Evolutionary conservation across 2,113 vertebrate species (phyloP).

Genomic region (Barbus barbus): DNA sequence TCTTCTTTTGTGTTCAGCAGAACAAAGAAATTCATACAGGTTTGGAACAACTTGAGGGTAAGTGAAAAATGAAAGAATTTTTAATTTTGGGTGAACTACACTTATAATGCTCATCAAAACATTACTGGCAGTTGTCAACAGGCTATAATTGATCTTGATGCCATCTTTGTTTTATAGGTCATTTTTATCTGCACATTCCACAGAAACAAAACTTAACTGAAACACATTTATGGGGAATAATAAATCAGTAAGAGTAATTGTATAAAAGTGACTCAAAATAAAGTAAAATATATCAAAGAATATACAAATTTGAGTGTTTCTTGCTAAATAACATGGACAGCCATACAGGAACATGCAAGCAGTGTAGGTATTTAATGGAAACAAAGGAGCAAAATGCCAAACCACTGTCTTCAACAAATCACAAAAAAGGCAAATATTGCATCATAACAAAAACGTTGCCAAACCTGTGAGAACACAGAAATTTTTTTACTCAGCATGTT

Average conservation of each 20-base stretch:
- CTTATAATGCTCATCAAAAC: not conserved
- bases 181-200: not conserved
- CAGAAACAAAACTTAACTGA: not conserved
- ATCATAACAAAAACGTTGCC: constrained; percentile 12
- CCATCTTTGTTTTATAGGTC: not conserved
- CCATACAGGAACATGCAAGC: not conserved
- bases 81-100: not conserved
- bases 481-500: not conserved
- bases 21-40: not conserved
- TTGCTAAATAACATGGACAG: not conserved
- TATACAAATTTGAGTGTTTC: not conserved
- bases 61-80: too few relatives aligned
- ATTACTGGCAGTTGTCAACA: not conserved
- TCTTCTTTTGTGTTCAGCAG: too few relatives aligned
- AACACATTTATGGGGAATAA: not conserved
- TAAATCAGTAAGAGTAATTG: not conserved
- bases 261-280: not conserved
- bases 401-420: constrained; percentile 15
- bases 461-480: not conserved
- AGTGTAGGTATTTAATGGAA: constrained; percentile 18
- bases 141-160: not conserved
- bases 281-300: not conserved
- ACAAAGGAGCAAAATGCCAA: not conserved
- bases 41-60: not conserved
- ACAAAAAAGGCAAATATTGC: not conserved